A percentile compares a stretch with the other conserved stretches of the same genome.
Evolutionary conservation across 37 sponge, comb jelly and placozoan genomes (phyloP).

Genomic region (Geodia barretti): DNA sequence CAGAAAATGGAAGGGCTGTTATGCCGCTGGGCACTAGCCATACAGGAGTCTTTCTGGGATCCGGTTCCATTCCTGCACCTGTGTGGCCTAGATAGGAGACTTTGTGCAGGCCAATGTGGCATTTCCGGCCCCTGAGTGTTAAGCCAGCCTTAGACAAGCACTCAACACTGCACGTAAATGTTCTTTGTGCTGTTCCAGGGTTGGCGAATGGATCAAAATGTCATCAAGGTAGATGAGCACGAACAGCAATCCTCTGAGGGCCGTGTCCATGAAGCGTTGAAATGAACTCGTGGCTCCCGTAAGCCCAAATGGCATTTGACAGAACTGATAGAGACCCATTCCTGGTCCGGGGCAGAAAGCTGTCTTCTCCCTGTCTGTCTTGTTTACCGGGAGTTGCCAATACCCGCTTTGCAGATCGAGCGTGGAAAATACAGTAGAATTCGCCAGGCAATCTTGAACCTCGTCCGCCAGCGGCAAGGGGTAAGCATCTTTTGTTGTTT

Average conservation of each 20-base stretch:
- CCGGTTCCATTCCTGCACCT: slow-evolving; percentile 53
- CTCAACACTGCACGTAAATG: slow-evolving; percentile 59
- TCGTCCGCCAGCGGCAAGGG: slow-evolving; percentile 69
- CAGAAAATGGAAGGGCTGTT: slow-evolving; percentile 58
- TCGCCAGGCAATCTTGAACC: slow-evolving; percentile 61
- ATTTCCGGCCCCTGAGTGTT: slow-evolving; percentile 50
- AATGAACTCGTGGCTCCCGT: slow-evolving; percentile 60
- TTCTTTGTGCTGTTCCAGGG: slow-evolving; percentile 3
- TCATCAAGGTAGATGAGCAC: slow-evolving; percentile 59
- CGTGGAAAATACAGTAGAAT: slow-evolving; percentile 45
- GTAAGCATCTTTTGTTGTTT: slow-evolving; percentile 54
- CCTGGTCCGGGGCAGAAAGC: slow-evolving; percentile 68
- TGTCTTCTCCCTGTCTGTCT: slow-evolving; percentile 45
- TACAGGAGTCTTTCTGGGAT: slow-evolving; percentile 54
- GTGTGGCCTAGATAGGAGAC: slow-evolving; percentile 55
- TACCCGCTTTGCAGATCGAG: slow-evolving; percentile 66
- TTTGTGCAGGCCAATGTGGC: slow-evolving; percentile 32
- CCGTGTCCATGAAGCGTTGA: slow-evolving; percentile 55
- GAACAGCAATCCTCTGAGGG: slow-evolving; percentile 49
- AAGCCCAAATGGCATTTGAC: slow-evolving; percentile 50
- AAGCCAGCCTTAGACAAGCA: slow-evolving; percentile 61
- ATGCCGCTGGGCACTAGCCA: slow-evolving; percentile 45
- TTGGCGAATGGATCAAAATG: slow-evolving; percentile 31
- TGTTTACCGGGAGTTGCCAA: slow-evolving; percentile 65
- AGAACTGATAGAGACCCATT: slow-evolving; percentile 65